Evolutionary conservation across 2,797 vertebrate species (phyloP).

Genomic region (Notolepis coatsorum): DNA sequence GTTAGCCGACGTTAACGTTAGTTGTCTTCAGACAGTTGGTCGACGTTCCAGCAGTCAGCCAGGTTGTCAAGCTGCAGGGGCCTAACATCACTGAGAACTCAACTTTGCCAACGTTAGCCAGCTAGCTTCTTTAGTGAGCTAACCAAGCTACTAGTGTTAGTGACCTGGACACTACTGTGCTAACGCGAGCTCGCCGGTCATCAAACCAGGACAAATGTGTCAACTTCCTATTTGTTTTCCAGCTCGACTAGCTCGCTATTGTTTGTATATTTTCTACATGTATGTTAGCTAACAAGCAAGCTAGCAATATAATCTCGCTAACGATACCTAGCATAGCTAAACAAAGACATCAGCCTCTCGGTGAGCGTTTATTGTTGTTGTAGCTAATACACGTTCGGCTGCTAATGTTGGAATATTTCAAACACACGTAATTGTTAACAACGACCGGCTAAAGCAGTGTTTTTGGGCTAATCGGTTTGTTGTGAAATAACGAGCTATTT

Average conservation of each 20-base stretch:
- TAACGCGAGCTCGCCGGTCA: no score
- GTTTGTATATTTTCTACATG: not conserved
- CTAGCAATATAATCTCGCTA: not conserved
- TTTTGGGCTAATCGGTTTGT: not conserved
- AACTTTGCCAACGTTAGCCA: not conserved
- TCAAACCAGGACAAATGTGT: no score
- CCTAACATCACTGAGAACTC: no score
- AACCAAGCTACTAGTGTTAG: constrained; percentile 45
- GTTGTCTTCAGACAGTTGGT: no score
- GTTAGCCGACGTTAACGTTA: no score
- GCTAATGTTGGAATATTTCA: not conserved
- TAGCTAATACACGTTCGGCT: not conserved
- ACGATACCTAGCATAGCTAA: constrained; percentile 50
- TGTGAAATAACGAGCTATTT: constrained; percentile 6
- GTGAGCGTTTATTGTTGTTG: constrained; percentile 18
- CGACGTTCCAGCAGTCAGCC: no score
- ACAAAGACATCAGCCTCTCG: constrained; percentile 61
- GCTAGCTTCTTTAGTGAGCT: constrained; percentile 25
- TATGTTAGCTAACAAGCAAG: not conserved
- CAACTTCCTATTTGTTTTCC: no score
- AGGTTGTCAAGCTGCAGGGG: not conserved
- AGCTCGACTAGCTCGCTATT: no score
- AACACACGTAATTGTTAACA: not conserved
- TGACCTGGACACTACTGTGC: no score
- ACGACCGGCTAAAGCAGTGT: not conserved